Percentiles rank a stretch among this genome's conserved stretches.
phyloP scores from a whole-genome alignment of 2,113 vertebrate species.

The Pteropus alecto region DNA sequence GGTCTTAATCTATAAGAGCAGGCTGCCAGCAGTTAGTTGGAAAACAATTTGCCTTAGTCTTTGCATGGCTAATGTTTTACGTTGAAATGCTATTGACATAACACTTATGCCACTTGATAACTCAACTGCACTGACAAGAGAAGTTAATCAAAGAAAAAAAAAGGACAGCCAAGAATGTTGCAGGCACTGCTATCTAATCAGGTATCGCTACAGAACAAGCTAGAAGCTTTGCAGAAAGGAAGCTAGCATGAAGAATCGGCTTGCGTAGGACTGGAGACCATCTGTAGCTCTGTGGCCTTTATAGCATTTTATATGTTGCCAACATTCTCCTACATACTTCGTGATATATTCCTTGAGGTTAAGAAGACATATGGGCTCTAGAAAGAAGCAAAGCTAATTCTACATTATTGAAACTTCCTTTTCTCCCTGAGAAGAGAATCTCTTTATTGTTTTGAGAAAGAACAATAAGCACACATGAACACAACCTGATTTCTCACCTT shows the following conservation, averaged over 20 bases:
- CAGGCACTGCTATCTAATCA: background rate
- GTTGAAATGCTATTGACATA: constrained; percentile 52
- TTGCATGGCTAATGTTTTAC: constrained; percentile 37
- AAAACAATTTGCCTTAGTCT: constrained; percentile 65
- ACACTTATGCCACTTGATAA: constrained; percentile 60
- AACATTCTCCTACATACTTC: background rate
- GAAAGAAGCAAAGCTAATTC: background rate
- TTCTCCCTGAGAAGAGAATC: background rate
- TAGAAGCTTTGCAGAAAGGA: background rate
- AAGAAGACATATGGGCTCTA: background rate
- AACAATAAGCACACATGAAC: background rate
- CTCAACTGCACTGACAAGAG: constrained; percentile 33
- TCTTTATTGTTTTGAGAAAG: constrained; percentile 17
- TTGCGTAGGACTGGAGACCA: background rate
- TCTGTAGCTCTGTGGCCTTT: background rate
- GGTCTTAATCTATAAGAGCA: constrained; percentile 59
- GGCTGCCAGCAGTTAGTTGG: constrained; percentile 50
- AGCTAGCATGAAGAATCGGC: background rate
- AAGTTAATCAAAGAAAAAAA: background rate
- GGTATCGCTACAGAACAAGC: background rate
- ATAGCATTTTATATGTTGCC: background rate
- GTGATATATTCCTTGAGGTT: background rate
- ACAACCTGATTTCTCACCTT: background rate
- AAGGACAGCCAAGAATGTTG: background rate
- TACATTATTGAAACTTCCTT: background rate